phyloP scores from a whole-genome alignment of 2,113 vertebrate genomes.

The Bucco capensis region DNA sequence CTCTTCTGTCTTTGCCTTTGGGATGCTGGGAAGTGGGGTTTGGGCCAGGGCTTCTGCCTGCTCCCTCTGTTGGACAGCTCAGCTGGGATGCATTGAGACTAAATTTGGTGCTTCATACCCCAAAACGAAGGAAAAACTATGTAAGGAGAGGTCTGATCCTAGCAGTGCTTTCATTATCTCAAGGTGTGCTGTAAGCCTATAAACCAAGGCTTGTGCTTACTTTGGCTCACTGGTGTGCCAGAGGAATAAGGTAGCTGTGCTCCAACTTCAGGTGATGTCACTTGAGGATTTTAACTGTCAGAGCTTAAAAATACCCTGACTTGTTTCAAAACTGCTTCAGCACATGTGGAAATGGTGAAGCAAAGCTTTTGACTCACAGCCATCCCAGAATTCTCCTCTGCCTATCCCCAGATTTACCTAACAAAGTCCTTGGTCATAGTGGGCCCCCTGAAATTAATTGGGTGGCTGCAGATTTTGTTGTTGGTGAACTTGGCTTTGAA shows the following conservation, averaged over 20 bases:
- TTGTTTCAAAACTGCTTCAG: constrained; percentile 9
- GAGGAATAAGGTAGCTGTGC: constrained; percentile 47
- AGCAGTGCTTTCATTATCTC: not conserved
- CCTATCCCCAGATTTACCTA: not conserved
- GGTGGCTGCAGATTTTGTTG: not conserved
- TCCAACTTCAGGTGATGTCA: constrained; percentile 42
- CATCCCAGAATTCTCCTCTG: not conserved
- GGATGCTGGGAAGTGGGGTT: not conserved
- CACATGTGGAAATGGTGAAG: constrained; percentile 27
- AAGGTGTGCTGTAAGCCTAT: constrained; percentile 10
- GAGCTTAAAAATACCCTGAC: constrained; percentile 19
- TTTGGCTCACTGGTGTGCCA: constrained; percentile 7
- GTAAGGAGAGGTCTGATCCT: not conserved
- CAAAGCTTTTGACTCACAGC: not conserved
- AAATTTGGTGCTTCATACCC: not conserved
- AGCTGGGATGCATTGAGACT: not conserved
- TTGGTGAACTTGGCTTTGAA: not conserved
- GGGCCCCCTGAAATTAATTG: not conserved
- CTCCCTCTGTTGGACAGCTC: not conserved
- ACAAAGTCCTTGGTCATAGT: fast-evolving
- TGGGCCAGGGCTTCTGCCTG: fast-evolving
- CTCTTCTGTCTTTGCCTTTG: not conserved
- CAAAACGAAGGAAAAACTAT: fast-evolving
- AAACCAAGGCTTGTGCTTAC: not conserved
- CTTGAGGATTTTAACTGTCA: constrained; percentile 46